Evolutionary conservation across 2,797 vertebrate species (phyloP).

Genomic region (Valencia hispanica): DNA sequence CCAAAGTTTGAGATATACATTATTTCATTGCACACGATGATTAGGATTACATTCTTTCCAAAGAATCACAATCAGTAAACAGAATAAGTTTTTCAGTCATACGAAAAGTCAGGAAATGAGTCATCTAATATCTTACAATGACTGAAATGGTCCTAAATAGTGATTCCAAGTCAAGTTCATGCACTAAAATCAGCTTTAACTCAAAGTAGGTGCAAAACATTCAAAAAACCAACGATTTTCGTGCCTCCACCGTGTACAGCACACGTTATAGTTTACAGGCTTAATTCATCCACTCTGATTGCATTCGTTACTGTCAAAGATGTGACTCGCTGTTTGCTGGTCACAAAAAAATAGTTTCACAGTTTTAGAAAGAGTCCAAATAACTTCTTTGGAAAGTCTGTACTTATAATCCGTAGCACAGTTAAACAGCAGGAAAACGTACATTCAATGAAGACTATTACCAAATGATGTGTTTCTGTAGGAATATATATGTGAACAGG

Average conservation of each 20-base stretch:
- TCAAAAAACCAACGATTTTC: conserved; percentile 4
- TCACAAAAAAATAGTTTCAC: background rate
- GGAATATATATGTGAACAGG: background rate
- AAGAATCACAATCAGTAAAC: conserved; percentile 8
- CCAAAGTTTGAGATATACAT: conserved; percentile 2
- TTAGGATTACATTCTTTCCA: conserved; percentile 36
- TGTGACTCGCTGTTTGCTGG: background rate
- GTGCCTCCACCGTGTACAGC: background rate
- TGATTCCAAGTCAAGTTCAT: conserved; percentile 35
- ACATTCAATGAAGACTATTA: background rate
- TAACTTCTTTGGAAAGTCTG: background rate
- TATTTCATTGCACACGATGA: conserved; percentile 46
- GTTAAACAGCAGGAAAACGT: background rate
- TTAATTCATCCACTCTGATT: background rate
- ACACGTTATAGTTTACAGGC: background rate
- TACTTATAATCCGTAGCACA: background rate
- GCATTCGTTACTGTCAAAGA: background rate
- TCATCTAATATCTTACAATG: background rate
- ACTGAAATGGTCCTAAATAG: background rate
- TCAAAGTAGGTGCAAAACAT: background rate
- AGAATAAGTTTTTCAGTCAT: conserved; percentile 18
- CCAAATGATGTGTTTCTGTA: background rate
- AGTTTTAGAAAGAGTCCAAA: background rate
- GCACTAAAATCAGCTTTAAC: conserved; percentile 16
- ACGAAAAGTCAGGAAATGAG: conserved; percentile 4